phyloP scores from a whole-genome alignment of 2,113 vertebrate species.

The Serinus canaria region DNA sequence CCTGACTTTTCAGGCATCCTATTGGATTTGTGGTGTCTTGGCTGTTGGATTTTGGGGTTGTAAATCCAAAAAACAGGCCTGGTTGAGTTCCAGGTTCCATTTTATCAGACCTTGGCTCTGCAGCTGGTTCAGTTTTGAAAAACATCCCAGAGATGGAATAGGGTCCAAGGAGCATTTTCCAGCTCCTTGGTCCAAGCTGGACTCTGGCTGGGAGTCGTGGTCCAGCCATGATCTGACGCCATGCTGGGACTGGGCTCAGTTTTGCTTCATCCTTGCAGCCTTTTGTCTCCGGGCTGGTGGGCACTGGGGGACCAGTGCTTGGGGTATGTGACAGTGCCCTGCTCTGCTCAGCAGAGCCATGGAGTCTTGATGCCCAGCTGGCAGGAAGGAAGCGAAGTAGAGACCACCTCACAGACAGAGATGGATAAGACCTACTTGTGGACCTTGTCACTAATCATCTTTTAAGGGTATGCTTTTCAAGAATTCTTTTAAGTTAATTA shows the following conservation, averaged over 20 bases:
- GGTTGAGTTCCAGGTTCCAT: neutral
- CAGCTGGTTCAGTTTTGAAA: conserved; percentile 27
- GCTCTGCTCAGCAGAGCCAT: fast-evolving
- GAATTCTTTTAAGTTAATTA: neutral
- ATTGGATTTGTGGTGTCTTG: neutral
- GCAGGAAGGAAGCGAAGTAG: neutral
- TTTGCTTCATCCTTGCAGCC: neutral
- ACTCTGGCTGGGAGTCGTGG: neutral
- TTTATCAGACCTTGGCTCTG: conserved; percentile 45
- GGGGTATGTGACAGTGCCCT: neutral
- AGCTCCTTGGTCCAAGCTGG: conserved; percentile 34
- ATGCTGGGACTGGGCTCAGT: neutral
- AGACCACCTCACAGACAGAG: neutral
- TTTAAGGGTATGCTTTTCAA: neutral
- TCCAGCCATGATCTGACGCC: neutral
- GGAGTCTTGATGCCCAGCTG: neutral
- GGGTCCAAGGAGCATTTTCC: conserved; percentile 46
- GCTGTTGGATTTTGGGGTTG: neutral
- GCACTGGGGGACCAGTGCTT: neutral
- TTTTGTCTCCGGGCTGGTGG: neutral
- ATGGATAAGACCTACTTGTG: neutral
- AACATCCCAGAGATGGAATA: neutral
- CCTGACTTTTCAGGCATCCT: neutral
- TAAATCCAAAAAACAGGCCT: neutral
- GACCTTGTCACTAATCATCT: neutral